Base-by-base conservation (phyloP, 2,888 invertebrate species). In the Mayetiola destructor region DNA sequence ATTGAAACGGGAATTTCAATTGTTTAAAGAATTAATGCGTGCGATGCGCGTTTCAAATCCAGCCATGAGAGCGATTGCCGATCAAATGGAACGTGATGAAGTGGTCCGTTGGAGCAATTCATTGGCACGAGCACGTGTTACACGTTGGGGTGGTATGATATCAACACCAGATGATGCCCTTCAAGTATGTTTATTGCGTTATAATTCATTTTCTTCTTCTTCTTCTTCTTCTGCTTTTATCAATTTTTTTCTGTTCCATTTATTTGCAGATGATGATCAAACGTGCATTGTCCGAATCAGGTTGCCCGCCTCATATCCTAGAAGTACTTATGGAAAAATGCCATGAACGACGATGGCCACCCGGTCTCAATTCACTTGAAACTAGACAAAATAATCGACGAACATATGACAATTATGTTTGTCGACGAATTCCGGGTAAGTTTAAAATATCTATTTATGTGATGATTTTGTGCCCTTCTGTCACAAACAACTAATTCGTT, bases 81-180 rank as follows among this genome's bases (percentile, higher is more conserved):
- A 93, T 68, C 90, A 92, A 67, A 91, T 94, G 86, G 94, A 94
- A 70, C 81, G 90, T 57, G 92, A 93, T 67, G 94, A 94, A 72
- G 89, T 94, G 59, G 79, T 88, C 37, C 79, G 89, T 65, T 93
- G 93, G 93, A 88, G 90, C 52, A 82, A 80, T 63, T 84, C 88
- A 0, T 73, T 93, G 53, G 77, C 88, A 1, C 75, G 89, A 52
- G 92, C 92, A 18, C 76, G 93, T 59, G 95, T 96, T 48, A 93
- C 93, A 1, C 80, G 95, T 59, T 96, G 95, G 96, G 96, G 95
- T 57, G 95, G 95, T 58, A 94, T 96, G 93, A 96, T 96, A 66
- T 94, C 94, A 29, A 96, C 96, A 12, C 96, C 96, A 0, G 95
- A 96, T 69, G 90, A 91, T 72, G 85, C 90, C 56, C 75, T 94